Evolutionary conservation across 1,140 invertebrate species (phyloP).

Genomic region (Spodoptera litura): DNA sequence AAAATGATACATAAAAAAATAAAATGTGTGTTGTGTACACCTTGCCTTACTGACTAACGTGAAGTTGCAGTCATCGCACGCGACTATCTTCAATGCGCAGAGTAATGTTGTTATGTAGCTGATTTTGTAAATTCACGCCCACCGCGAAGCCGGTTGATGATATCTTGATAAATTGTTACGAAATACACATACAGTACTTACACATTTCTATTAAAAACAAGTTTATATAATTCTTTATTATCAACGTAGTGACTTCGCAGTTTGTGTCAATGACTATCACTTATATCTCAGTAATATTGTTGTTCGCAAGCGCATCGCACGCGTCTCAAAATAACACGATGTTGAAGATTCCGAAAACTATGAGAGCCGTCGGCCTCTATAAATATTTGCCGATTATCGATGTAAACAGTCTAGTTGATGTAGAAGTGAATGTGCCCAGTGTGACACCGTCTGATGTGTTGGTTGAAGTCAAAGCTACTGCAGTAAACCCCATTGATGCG

Average conservation of each 20-base stretch:
- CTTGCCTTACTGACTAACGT: not conserved
- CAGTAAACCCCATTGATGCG: slow-evolving; percentile 79
- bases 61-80: not conserved
- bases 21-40: not conserved
- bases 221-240: not conserved
- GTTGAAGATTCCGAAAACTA: slow-evolving; percentile 67
- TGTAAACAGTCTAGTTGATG: slow-evolving; percentile 70
- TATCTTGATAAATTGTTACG: not conserved
- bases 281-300: slow-evolving; percentile 4
- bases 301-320: not conserved
- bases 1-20: too few relatives aligned
- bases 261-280: not conserved
- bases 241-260: not conserved
- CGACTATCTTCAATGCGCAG: not conserved
- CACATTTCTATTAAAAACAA: too few relatives aligned
- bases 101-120: not conserved
- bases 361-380: slow-evolving; percentile 78
- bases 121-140: slow-evolving; percentile 3
- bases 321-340: slow-evolving; percentile 50
- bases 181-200: not conserved
- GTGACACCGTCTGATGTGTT: slow-evolving; percentile 69
- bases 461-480: slow-evolving; percentile 73
- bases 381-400: slow-evolving; percentile 78
- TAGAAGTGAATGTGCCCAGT: slow-evolving; percentile 69
- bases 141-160: not conserved